These are phyloP conservation scores for Turdus rufiventris DNA, from an alignment of 2,113 vertebrate species.

Conservation along the genomic window DNA sequence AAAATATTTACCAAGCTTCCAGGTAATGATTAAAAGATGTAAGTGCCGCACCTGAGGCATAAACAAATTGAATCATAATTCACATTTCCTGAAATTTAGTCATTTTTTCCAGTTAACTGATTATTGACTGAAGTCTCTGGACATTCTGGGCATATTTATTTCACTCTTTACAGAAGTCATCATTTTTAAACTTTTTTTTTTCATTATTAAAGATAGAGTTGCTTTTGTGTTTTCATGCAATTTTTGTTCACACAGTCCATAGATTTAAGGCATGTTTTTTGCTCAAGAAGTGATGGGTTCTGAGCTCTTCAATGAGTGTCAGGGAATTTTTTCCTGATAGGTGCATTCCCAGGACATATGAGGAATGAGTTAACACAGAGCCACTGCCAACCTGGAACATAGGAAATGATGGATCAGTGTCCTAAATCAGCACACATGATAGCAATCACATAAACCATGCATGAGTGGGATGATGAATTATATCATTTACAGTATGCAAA, in stretches of 20 bases:
- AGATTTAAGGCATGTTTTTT: neutral
- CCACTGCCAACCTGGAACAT: neutral
- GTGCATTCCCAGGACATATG: fast-evolving
- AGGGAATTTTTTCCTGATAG: neutral
- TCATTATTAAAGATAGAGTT: neutral
- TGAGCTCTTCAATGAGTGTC: neutral
- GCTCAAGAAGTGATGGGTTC: neutral
- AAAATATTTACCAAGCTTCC: neutral
- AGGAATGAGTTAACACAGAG: conserved; percentile 3
- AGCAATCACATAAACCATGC: conserved; percentile 12
- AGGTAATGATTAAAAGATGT: neutral
- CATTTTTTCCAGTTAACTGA: neutral
- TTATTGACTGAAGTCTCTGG: neutral
- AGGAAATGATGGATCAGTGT: conserved; percentile 27
- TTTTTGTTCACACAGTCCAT: neutral
- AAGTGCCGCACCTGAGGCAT: neutral
- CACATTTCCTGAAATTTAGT: neutral
- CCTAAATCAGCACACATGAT: neutral
- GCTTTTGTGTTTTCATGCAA: neutral
- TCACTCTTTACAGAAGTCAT: neutral
- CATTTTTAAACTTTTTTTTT: neutral
- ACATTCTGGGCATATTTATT: neutral
- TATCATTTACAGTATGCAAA: neutral
- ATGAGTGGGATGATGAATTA: conserved; percentile 20
- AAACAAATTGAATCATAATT: neutral